Evolutionary conservation across 2,888 invertebrate species (phyloP).

Genomic region (Opisthograptis luteolata): DNA sequence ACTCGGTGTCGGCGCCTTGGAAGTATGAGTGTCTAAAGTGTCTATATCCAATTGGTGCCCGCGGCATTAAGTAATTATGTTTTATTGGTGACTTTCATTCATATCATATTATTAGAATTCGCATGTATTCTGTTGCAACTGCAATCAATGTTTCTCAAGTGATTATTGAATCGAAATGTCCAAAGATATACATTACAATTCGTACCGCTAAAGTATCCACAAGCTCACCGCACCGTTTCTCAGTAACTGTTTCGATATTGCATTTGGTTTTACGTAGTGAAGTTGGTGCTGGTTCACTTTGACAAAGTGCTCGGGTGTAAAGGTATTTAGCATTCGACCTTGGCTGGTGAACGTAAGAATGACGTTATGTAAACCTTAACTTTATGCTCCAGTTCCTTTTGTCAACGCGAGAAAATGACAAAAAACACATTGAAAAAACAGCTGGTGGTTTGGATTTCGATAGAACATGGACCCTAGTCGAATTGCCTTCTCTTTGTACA

Average conservation of each 20-base stretch:
- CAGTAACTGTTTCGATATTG: not conserved
- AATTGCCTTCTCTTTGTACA: not conserved
- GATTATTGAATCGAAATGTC: slow-evolving; percentile 12
- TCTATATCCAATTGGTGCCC: no score
- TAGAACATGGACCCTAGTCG: slow-evolving; percentile 6
- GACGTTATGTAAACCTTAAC: slow-evolving; percentile 25
- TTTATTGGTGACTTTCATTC: no score
- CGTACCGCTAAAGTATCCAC: not conserved
- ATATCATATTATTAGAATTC: not conserved
- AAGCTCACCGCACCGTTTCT: not conserved
- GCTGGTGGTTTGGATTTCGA: slow-evolving; percentile 13
- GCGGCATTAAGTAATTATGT: no score
- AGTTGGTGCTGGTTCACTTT: not conserved
- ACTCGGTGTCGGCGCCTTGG: no score
- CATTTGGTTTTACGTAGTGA: not conserved
- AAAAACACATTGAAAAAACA: no score
- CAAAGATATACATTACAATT: slow-evolving; percentile 14
- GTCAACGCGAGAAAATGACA: slow-evolving; percentile 23
- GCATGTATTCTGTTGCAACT: slow-evolving; percentile 8
- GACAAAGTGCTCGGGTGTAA: slow-evolving; percentile 1
- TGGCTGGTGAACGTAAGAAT: slow-evolving; percentile 28
- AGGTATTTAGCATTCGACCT: slow-evolving; percentile 23
- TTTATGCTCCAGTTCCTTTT: slow-evolving; percentile 32
- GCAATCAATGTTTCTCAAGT: slow-evolving; percentile 6
- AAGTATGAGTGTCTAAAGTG: no score